Evolutionary conservation across 35 echinoderm and acorn worm genomes (phyloP).

Genomic region (Hemicentrotus pulcherrimus): DNA sequence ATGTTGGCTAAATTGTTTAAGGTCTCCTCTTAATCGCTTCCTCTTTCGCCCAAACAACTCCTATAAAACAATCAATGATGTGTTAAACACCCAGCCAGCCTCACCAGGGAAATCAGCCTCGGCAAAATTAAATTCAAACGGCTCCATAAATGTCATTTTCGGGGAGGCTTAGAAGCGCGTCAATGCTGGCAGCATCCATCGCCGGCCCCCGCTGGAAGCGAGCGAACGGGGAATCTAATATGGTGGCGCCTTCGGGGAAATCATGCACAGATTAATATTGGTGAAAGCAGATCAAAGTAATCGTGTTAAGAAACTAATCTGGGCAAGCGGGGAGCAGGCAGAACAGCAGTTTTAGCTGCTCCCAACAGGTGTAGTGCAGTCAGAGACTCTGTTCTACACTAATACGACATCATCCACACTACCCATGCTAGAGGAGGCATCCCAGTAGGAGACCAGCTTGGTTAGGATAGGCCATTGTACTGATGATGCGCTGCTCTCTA

Average conservation of each 20-base stretch:
- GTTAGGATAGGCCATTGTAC: not conserved
- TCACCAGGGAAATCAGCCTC: slow-evolving; percentile 32
- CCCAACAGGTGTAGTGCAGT: slow-evolving; percentile 50
- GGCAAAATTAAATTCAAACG: slow-evolving; percentile 51
- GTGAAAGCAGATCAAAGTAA: slow-evolving; percentile 51
- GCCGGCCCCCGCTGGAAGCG: slow-evolving; percentile 12
- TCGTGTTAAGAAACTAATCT: slow-evolving; percentile 54
- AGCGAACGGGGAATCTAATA: slow-evolving; percentile 37
- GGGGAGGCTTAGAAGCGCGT: slow-evolving; percentile 40
- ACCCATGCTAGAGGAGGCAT: not conserved
- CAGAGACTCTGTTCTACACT: slow-evolving; percentile 44
- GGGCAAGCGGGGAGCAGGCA: not conserved
- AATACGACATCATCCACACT: slow-evolving; percentile 10
- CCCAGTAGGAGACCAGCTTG: not conserved
- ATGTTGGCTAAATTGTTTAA: slow-evolving; percentile 31
- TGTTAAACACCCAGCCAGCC: slow-evolving; percentile 25
- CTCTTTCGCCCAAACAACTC: slow-evolving; percentile 16
- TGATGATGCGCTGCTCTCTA: not conserved
- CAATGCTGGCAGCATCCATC: not conserved
- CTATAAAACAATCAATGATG: slow-evolving; percentile 46
- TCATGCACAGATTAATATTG: slow-evolving; percentile 51
- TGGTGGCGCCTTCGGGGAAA: slow-evolving; percentile 43
- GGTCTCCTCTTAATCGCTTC: slow-evolving; percentile 22
- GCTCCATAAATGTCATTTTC: slow-evolving; percentile 56
- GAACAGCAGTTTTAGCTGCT: slow-evolving; percentile 48